phyloP scores from a whole-genome alignment of 1,140 invertebrate species.

The Apis dorsata region DNA sequence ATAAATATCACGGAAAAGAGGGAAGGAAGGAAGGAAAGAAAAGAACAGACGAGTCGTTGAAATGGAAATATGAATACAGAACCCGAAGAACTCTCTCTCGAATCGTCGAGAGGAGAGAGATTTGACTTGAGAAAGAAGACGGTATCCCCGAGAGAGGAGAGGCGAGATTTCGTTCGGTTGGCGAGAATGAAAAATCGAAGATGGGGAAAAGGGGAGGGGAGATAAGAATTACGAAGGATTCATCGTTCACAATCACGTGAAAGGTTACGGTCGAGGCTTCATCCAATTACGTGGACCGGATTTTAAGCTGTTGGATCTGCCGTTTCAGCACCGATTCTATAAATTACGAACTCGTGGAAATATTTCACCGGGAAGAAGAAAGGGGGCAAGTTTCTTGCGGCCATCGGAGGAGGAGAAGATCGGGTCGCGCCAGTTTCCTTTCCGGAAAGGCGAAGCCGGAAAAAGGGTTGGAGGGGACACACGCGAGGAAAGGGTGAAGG shows the following conservation, averaged over 20 bases:
- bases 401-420: conserved; percentile 43
- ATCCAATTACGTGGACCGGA: conserved; percentile 40
- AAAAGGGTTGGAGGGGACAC: conserved; percentile 17
- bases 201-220: too few species aligned
- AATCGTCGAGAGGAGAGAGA: too few species aligned
- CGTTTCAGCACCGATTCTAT: conserved; percentile 62
- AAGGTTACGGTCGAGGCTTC: conserved; percentile 33
- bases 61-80: too few species aligned
- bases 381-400: conserved; percentile 31
- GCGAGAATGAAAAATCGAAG: too few species aligned
- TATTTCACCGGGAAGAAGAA: conserved; percentile 56
- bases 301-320: conserved; percentile 52
- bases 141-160: too few species aligned
- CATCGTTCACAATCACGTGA: conserved; percentile 28
- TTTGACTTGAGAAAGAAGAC: too few species aligned
- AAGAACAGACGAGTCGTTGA: too few species aligned
- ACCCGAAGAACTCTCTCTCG: too few species aligned
- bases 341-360: conserved; percentile 62
- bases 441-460: conserved; percentile 16
- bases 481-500: conserved; percentile 24
- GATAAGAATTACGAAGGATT: conserved; percentile 17
- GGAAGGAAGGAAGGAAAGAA: too few species aligned
- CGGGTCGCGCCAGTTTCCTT: conserved; percentile 25
- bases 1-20: too few species aligned
- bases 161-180: too few species aligned